Base-by-base conservation (phyloP, 2,888 invertebrate genomes). In the Exephanes ischioxanthus region DNA sequence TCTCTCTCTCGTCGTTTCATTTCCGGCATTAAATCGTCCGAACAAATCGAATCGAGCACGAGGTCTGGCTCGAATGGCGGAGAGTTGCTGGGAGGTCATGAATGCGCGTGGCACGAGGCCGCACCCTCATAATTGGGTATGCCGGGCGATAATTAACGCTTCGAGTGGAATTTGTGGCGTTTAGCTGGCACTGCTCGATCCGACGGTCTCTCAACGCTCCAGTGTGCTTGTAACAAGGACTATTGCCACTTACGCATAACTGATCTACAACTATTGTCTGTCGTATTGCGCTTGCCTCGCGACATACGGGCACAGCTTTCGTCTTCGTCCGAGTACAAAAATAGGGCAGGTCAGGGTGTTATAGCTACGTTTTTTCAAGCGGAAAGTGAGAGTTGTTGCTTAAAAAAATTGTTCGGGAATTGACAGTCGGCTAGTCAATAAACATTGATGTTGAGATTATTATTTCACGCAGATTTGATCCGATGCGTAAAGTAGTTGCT, bases 121-220 rank as follows among this genome's bases (percentile, higher is more conserved):
- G 55, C 70, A 76, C 53, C 51, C 71, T 80, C 77, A 70, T 86
- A 83, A 86, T 86, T 83, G 80, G 83, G 68, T 78, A 86, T 83
- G 68, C 80, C 45, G 48, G 68, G 72, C 68, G 86, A 86, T 86
- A 86, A 86, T 86, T 78, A 86, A 80, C 83, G 80, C 80, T 83
- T 80, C 83, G 48, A 78, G 77, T 70, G 77, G 80, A 80, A 83
- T 86, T 80, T 71, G 83, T 73, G 77, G 77, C 83, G 70, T 78
- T 80, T 55, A 71, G 71, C 63, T 71, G 45, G 61, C 77, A 30
- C 41, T 72, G 37, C 63, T 48, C 61, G 19, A 61, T 22, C 51
- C 58, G 22, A 19, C 58, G 41, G 37, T 48, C 66, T 7, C 61
- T 61, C 67, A 6, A 55, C 70, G 71, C 66, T 70, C 68, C 73